Base-by-base conservation (phyloP, 1,140 invertebrate species). In the Pectinophora gossypiella region DNA sequence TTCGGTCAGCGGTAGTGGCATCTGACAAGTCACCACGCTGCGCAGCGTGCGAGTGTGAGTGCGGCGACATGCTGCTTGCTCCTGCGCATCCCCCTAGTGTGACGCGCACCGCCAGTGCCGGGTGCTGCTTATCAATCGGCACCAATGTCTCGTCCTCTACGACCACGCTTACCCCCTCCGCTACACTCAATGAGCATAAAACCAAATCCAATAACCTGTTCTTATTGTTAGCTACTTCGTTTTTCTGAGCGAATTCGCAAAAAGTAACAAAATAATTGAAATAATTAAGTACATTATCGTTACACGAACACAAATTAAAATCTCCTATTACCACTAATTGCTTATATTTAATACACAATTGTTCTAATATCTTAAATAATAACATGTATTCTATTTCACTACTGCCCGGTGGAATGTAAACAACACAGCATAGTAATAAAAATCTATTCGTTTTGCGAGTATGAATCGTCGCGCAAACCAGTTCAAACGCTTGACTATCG, bases 341-440 rank as follows among this genome's bases (percentile, higher is more conserved):
- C 5, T 20, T 21, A 32, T 16, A 47, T 27, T 19, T 47, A 12
- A 12, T 18, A 32, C 12, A 47, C 12, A 47, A 47, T 1, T 18
- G 4, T 18, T 47, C 45, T 27, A 47, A 13, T 13, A 32, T 6
- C 15, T 16, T 27, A 32, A 47, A 27, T 16, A 47, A n/a, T 6
- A 18, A 6, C 45, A 32, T 47, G 15, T 47, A 47, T 6, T 47
- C 45, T 9, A 2, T 27, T 15, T 47, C 45, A 6, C 21, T 3
- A 47, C 45, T 47, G 16, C 13, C 13, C 6, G 45, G 45, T 12
- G 45, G 45, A 15, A 47, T 47, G 21, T 47, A 47, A 5, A 47
- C 45, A 32, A 47, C 45, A 12, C 45, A 47, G 10, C 21, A 27
- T 6, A 47, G 4, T 27, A 47, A 47, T 12, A 45, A 47, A 15